Conservation (phyloP, 2,888 invertebrate species). For the Sturmia bella region DNA sequence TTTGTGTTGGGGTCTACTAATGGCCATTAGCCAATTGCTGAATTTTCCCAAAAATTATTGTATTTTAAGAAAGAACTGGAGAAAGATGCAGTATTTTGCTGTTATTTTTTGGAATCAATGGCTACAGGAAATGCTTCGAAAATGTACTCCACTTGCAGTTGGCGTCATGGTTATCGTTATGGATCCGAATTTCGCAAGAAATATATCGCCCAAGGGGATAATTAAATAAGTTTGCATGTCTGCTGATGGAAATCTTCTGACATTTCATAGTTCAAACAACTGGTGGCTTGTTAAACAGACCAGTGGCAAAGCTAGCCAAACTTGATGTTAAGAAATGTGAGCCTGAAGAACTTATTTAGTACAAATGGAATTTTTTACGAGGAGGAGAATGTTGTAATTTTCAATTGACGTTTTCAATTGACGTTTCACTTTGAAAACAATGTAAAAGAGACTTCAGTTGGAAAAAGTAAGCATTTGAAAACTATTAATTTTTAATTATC, state of each 20-base stretch:
- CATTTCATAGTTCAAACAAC: not conserved
- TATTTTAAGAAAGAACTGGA: slow-evolving; percentile 1
- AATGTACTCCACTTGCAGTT: slow-evolving; percentile 13
- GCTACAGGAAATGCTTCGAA: slow-evolving; percentile 11
- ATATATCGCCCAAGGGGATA: slow-evolving; percentile 15
- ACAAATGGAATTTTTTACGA: too few species aligned
- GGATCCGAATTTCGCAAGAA: slow-evolving; percentile 20
- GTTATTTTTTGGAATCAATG: slow-evolving; percentile 9
- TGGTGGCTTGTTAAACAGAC: slow-evolving; percentile 3
- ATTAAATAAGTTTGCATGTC: not conserved
- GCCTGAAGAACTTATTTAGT: too few species aligned
- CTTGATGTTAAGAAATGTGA: not conserved
- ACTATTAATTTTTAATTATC: too few species aligned
- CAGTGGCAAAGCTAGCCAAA: slow-evolving; percentile 6
- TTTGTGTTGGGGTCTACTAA: slow-evolving; percentile 18
- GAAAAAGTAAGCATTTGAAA: too few species aligned
- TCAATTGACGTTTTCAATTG: too few species aligned
- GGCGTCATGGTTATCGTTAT: slow-evolving; percentile 13
- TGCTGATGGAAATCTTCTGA: slow-evolving; percentile 4
- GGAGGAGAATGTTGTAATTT: too few species aligned
- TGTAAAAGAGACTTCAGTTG: too few species aligned
- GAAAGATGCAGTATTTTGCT: slow-evolving; percentile 20
- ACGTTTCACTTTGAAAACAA: too few species aligned
- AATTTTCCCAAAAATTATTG: not conserved
- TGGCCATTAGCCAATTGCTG: not conserved